Evolutionary conservation across 2,113 vertebrate genomes (phyloP).

Genomic region (Paratilapia polleni): DNA sequence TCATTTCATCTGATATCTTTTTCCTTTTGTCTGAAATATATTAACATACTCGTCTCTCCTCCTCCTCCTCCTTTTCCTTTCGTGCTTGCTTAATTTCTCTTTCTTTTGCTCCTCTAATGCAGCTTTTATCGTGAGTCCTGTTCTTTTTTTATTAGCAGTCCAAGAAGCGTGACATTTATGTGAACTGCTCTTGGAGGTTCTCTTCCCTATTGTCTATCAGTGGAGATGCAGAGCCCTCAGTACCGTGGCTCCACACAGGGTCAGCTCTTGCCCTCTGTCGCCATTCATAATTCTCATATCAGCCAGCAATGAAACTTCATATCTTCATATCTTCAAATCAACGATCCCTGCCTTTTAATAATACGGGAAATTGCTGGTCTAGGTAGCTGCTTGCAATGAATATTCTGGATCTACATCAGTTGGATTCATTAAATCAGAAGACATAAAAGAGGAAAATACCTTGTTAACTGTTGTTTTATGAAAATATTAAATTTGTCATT

Average conservation of each 20-base stretch:
- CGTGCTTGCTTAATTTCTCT: constrained; percentile 48
- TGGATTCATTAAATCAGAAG: constrained; percentile 54
- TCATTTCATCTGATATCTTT: constrained; percentile 54
- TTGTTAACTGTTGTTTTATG: constrained; percentile 55
- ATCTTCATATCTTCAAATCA: constrained; percentile 66
- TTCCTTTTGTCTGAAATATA: constrained; percentile 60
- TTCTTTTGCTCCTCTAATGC: constrained; percentile 41
- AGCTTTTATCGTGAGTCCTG: constrained; percentile 52
- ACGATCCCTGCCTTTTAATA: constrained; percentile 68
- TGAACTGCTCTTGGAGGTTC: constrained; percentile 54
- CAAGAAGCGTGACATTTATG: constrained; percentile 62
- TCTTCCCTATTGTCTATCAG: constrained; percentile 55
- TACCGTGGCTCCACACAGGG: constrained; percentile 45
- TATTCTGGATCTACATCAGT: constrained; percentile 48
- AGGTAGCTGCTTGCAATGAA: constrained; percentile 56
- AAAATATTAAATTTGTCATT: constrained; percentile 36
- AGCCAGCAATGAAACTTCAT: constrained; percentile 71
- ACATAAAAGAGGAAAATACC: constrained; percentile 45
- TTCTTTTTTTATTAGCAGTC: constrained; percentile 61
- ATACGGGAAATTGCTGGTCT: constrained; percentile 69
- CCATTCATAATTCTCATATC: constrained; percentile 77
- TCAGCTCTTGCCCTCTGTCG: constrained; percentile 65
- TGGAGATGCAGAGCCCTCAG: constrained; percentile 49
- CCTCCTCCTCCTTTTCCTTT: constrained; percentile 5
- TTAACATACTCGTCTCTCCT: constrained; percentile 36